phyloP scores from a whole-genome alignment of 2,888 invertebrate species.

The Pterobdella sp. region DNA sequence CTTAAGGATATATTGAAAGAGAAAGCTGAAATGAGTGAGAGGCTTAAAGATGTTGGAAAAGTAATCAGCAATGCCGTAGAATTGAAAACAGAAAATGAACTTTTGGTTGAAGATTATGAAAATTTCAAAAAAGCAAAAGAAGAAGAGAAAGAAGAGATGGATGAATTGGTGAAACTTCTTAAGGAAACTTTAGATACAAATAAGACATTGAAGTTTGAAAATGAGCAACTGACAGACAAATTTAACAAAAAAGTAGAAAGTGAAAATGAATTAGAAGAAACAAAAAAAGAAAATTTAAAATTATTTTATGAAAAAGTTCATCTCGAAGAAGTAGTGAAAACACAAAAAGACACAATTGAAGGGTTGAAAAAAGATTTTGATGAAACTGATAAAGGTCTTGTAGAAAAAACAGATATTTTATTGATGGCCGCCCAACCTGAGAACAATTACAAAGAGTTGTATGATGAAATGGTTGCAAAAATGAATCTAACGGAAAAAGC shows the following conservation, averaged over 20 bases:
- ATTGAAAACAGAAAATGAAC: conserved; percentile 31
- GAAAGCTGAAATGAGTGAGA: conserved; percentile 26
- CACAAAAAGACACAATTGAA: conserved; percentile 24
- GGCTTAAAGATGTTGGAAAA: conserved; percentile 28
- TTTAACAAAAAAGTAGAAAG: neutral
- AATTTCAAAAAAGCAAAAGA: conserved; percentile 21
- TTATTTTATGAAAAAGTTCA: conserved; percentile 21
- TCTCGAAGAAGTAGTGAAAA: conserved; percentile 24
- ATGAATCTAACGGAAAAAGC: conserved; percentile 14
- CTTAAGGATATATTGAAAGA: conserved; percentile 28
- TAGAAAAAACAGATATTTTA: neutral
- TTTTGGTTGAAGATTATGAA: conserved; percentile 28
- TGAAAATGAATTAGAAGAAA: conserved; percentile 21
- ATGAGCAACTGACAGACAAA: conserved; percentile 22
- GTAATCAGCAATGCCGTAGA: conserved; percentile 27
- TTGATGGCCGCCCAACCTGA: neutral
- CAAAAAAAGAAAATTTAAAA: conserved; percentile 27
- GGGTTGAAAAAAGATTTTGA: conserved; percentile 22
- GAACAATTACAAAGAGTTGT: conserved; percentile 22
- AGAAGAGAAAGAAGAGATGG: conserved; percentile 27
- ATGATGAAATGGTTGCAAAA: conserved; percentile 5
- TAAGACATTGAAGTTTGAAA: conserved; percentile 23
- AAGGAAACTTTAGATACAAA: conserved; percentile 31
- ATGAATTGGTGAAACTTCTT: conserved; percentile 30
- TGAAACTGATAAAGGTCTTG: neutral